Base-by-base conservation (phyloP, 2,888 invertebrate genomes). In the Acronicta alni region DNA sequence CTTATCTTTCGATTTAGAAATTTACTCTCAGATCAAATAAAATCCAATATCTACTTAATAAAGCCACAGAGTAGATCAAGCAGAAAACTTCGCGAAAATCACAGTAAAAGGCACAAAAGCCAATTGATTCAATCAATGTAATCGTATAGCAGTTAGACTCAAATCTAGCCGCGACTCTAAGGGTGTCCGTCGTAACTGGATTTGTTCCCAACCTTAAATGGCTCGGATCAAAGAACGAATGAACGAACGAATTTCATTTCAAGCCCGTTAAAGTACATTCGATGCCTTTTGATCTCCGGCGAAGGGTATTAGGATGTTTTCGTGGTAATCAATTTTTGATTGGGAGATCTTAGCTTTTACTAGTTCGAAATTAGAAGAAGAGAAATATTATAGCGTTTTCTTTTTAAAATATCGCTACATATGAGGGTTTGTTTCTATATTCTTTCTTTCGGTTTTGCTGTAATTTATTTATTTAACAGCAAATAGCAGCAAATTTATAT, bases 71-170 rank as follows among this genome's bases (percentile, higher is more conserved):
- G 12, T 45, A 57, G 66, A 61, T 53, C 30, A 58, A 53, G 32
- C 48, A 43, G 62, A 55, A 61, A 65, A 54, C 18, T 35, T 51
- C 20, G 47, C 26, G 63, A 57, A 66, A 44, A 48, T 51, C 41
- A 12, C 48, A 47, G 47, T 62, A 41, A 49, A 67, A 65, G 65
- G 55, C 43, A 51, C 46, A 47, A 67, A 70, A 71, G 70, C 49
- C 63, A 54, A 56, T 71, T 63, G 65, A 75, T 73, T 66, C 48
- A 41, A 75, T 75, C 47, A 42, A 48, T 9, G 49, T 59, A 59
- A 66, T 73, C 62, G 42, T n/a, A 46, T 37, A 58, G 17, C 18
- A 38, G 58, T 69, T 56, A 55, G 32, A 38, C 37, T 55, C 9
- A 26, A 65, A 41, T n/a, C 20, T 43, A 51, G 12, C 52, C 55